Evolutionary conservation across 2,113 vertebrate species (phyloP), one percentile per base, ranked within the genome.

Genomic region (Passer montanus): DNA sequence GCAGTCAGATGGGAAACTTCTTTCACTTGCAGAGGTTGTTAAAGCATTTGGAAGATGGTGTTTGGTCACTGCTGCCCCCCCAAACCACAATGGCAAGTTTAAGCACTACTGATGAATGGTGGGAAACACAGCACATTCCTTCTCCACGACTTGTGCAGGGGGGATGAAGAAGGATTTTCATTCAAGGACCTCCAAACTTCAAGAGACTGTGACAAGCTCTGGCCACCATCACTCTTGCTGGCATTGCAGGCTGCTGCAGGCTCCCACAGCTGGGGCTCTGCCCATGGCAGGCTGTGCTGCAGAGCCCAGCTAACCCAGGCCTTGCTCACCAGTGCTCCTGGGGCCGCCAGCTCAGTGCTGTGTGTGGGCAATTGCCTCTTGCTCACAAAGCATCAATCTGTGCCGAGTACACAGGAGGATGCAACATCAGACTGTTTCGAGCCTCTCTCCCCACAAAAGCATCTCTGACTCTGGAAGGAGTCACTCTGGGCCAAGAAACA

Each of bases 331-430:
- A 24, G 39, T 0, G n/a, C 9, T 10, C 35, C 67, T 66, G 37
- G 20, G 30, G 41, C 24, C 10, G 4, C 22, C 30, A 3, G 21
- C 26, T 19, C 75, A 78, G 9, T 37, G 39, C 35, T 67, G 56
- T 14, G 23, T 20, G 26, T 0, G 7, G 27, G 14, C 39, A 60
- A 5, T 5, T 41, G 44, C 56, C 5, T 4, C 28, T 24, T 21
- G 33, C 30, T 60, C 30, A 52, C 1, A 0, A 27, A 77, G 41
- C 37, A 82, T 2, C 0, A 0, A 6, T 4, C 55, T 33, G 23
- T 49, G 46, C 26, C 21, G 19, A 26, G 33, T 5, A 27, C 22
- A 47, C 3, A 2, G 30, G 18, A 28, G 21, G 24, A 44, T 69
- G 23, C 31, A 73, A 2, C 35, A 24, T 24, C 44, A 27, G 7